Evolutionary conservation across 2,888 invertebrate genomes (phyloP).

Genomic region (Troides aeacus): DNA sequence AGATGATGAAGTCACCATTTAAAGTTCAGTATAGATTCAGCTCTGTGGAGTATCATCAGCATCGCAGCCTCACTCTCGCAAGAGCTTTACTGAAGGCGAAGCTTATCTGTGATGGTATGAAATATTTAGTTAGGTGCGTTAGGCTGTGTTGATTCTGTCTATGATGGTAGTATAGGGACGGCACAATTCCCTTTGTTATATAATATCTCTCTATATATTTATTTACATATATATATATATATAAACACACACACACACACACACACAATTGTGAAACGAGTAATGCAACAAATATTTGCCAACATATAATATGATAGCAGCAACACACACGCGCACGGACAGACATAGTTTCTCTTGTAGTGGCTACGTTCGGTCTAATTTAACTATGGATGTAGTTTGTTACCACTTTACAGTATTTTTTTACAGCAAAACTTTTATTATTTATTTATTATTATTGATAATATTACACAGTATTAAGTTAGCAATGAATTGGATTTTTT

Average conservation of each 20-base stretch:
- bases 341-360: neutral
- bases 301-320: neutral
- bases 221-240: too few relatives aligned
- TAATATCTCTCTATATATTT: too few relatives aligned
- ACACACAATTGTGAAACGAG: too few relatives aligned
- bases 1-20: too few relatives aligned
- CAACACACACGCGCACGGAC: too few relatives aligned
- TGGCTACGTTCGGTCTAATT: slow-evolving; percentile 22
- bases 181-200: slow-evolving; percentile 31
- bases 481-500: neutral
- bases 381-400: slow-evolving; percentile 36
- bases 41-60: slow-evolving; percentile 31
- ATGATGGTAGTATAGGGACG: slow-evolving; percentile 40
- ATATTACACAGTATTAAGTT: slow-evolving; percentile 32
- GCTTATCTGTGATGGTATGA: slow-evolving; percentile 77
- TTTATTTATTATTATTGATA: slow-evolving; percentile 26
- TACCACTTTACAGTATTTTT: slow-evolving; percentile 44
- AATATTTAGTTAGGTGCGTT: slow-evolving; percentile 65
- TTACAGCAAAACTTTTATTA: slow-evolving; percentile 32
- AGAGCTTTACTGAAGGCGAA: slow-evolving; percentile 66
- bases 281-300: neutral
- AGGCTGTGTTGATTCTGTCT: slow-evolving; percentile 61
- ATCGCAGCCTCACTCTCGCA: slow-evolving; percentile 54
- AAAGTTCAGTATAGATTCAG: too few relatives aligned
- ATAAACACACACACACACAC: too few relatives aligned